phyloP scores from a whole-genome alignment of 2,888 invertebrate genomes.

The Andrena bucephala region DNA sequence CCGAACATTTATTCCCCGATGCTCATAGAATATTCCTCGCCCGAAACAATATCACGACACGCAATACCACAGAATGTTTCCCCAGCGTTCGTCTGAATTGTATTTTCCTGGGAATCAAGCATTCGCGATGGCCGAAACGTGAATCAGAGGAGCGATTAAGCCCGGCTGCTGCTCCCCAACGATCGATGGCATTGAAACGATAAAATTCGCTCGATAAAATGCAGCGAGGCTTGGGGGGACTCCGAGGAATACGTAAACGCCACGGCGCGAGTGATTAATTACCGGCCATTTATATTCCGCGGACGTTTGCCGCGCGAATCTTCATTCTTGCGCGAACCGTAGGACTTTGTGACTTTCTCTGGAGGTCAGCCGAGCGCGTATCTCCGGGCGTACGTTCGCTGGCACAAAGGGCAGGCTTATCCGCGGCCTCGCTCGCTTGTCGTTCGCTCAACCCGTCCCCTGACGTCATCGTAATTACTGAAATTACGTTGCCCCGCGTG shows the following conservation, averaged over 20 bases:
- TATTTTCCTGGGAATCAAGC: no score
- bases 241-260: conserved; percentile 40
- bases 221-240: conserved; percentile 32
- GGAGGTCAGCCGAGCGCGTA: conserved; percentile 21
- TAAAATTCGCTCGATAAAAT: conserved; percentile 53
- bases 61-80: no score
- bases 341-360: conserved; percentile 40
- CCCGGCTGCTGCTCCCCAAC: not conserved
- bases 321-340: conserved; percentile 20
- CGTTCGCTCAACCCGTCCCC: conserved; percentile 42
- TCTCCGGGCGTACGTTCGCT: not conserved
- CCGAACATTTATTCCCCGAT: not conserved
- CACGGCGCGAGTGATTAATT: conserved; percentile 35
- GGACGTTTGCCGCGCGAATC: conserved; percentile 7
- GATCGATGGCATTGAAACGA: conserved; percentile 58
- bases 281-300: conserved; percentile 39
- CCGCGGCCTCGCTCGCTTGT: conserved; percentile 39
- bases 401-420: conserved; percentile 42
- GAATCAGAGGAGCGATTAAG: conserved; percentile 25
- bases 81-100: no score
- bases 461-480: conserved; percentile 67
- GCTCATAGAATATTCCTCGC: no score
- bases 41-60: no score
- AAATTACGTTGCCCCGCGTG: conserved; percentile 52
- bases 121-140: conserved; percentile 12